Percentiles rank a stretch among this genome's conserved stretches.
Evolutionary conservation across 2,113 vertebrate genomes (phyloP).

Genomic region (Orthochromis malagaraziensis): DNA sequence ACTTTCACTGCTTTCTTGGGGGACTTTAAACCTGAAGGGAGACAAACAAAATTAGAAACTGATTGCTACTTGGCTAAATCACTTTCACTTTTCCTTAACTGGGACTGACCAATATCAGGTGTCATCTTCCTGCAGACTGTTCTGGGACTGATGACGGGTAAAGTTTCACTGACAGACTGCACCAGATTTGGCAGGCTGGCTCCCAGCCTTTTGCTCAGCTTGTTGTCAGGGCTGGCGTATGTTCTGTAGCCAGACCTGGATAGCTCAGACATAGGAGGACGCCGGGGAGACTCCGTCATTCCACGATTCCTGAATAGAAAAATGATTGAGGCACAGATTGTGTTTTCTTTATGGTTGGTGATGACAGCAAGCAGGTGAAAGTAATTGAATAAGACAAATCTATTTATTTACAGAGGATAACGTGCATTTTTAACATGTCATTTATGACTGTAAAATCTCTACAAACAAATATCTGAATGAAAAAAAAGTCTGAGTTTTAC

Average conservation of each 20-base stretch:
- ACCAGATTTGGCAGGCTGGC: conserved; percentile 87
- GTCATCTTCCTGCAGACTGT: conserved; percentile 65
- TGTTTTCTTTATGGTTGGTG: neutral
- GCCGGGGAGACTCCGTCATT: conserved; percentile 67
- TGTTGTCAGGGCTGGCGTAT: conserved; percentile 21
- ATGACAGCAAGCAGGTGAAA: neutral
- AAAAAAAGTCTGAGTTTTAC: neutral
- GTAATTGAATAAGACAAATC: neutral
- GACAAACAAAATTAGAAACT: neutral
- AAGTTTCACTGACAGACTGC: conserved; percentile 42
- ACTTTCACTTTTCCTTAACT: neutral
- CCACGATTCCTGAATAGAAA: conserved; percentile 62
- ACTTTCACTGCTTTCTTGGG: conserved; percentile 61
- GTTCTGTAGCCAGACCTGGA: conserved; percentile 57
- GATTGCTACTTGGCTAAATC: neutral
- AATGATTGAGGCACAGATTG: neutral
- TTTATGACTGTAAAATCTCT: neutral
- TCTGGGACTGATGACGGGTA: conserved; percentile 26
- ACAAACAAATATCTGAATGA: neutral
- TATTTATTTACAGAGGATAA: neutral
- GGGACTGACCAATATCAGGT: conserved; percentile 26
- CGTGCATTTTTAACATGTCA: neutral
- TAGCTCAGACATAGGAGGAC: conserved; percentile 76
- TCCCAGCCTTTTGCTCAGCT: conserved; percentile 76
- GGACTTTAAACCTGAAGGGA: conserved; percentile 62